These are phyloP conservation scores for Xestia xanthographa DNA, from an alignment of 2,888 invertebrate species.

Conservation along the genomic window DNA sequence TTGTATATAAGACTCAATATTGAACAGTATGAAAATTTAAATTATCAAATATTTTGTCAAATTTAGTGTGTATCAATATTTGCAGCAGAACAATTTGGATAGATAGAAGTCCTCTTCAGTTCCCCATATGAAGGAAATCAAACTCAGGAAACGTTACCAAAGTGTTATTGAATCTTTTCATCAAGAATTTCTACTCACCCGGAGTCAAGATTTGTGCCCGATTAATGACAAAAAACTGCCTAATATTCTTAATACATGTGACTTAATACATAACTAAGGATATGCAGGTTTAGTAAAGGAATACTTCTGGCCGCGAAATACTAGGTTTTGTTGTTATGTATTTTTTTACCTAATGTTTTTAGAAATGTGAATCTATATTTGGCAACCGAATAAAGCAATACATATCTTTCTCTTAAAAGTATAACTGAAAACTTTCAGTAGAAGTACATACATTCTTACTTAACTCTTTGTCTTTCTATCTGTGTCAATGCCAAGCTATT, in stretches of 20 bases:
- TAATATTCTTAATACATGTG: not conserved
- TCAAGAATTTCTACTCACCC: not conserved
- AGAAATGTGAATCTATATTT: not conserved
- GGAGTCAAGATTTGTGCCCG: not conserved
- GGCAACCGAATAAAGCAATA: not conserved
- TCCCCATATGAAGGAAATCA: not conserved
- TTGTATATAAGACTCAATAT: not conserved
- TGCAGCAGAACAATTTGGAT: not conserved
- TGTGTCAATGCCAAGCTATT: constrained; percentile 58
- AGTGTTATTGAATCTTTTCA: not conserved
- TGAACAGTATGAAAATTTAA: not conserved
- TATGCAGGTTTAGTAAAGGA: not conserved
- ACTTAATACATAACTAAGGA: not conserved
- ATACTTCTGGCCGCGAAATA: not conserved
- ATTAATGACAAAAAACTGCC: not conserved
- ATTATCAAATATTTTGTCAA: not conserved
- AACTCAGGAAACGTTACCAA: not conserved
- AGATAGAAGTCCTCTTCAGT: not conserved
- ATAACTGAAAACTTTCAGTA: not conserved
- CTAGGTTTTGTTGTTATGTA: no score
- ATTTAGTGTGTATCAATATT: not conserved
- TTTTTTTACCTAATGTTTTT: not conserved
- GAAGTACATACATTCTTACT: not conserved
- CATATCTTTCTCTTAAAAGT: not conserved
- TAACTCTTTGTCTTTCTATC: constrained; percentile 18